Base-by-base conservation (phyloP, 1,140 invertebrate species). In the Pristionchus pacificus region DNA sequence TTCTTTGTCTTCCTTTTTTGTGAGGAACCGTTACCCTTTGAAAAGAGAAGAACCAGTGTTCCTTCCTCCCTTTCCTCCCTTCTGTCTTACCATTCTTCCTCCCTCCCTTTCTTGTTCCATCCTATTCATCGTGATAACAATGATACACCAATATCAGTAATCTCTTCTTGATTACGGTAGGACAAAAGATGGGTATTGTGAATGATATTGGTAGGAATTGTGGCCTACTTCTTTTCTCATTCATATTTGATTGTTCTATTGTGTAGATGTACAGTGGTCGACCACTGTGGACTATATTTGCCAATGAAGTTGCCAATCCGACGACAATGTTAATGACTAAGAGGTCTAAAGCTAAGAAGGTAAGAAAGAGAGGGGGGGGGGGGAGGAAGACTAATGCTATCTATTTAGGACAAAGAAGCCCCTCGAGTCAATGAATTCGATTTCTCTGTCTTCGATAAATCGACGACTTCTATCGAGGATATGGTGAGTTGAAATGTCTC, bases 241-340 rank as follows among this genome's bases (percentile, higher is more conserved):
- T n/a, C n/a, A n/a, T n/a, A n/a, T n/a, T n/a, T n/a, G n/a, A n/a
- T n/a, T n/a, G n/a, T n/a, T n/a, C n/a, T n/a, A n/a, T n/a, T n/a
- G n/a, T n/a, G n/a, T n/a, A n/a, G n/a, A n/a, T n/a, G n/a, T n/a
- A n/a, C n/a, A 79, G 77, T 68, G 68, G 25, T 19, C 63, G 73
- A 27, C 49, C 64, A 14, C 74, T 78, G 64, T 79, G 78, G n/a
- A 32, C 61, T 27, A 55, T 57, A 33, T 79, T 60, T 67, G 68
- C 58, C 3, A 74, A 73, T 60, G 57, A 68, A 68, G 78, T 79
- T 30, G 78, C 78, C 2, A 79, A 79, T 70, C 63, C 77, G 13
- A 49, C 38, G 6, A 49, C 38, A 10, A 49, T 49, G 6, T 10
- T 49, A 6, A 49, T 10, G 6, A 49, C 38, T 10, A 49, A 49